Evolutionary conservation across 2,888 invertebrate genomes (phyloP).

Genomic region (Aleiodes testaceus): DNA sequence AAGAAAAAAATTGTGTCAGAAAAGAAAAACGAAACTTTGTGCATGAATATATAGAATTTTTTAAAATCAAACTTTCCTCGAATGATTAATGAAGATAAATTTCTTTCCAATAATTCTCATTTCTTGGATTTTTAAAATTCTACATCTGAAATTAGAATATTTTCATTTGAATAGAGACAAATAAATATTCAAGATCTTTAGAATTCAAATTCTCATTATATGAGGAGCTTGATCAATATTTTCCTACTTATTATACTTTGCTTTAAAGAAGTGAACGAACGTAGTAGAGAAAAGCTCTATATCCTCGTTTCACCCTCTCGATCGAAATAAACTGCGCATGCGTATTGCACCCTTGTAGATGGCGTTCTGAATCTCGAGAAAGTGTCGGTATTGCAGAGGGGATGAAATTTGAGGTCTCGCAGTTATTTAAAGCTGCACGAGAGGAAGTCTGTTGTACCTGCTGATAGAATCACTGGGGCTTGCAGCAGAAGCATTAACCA

Average conservation of each 20-base stretch:
- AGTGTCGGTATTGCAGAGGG: conserved; percentile 57
- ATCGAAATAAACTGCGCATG: conserved; percentile 68
- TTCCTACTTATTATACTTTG: conserved; percentile 37
- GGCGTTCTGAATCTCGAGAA: neutral
- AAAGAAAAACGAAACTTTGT: too few species aligned
- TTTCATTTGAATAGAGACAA: too few species aligned
- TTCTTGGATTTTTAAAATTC: too few species aligned
- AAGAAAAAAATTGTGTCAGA: too few species aligned
- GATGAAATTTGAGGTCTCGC: conserved; percentile 41
- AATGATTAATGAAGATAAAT: too few species aligned
- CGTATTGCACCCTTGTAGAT: conserved; percentile 59
- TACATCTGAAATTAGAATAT: too few species aligned
- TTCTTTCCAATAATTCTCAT: too few species aligned
- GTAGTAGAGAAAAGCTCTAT: neutral
- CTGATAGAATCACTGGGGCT: conserved; percentile 13
- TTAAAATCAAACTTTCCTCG: too few species aligned
- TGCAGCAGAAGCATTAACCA: too few species aligned
- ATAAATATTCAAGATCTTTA: too few species aligned
- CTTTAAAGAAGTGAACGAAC: conserved; percentile 39
- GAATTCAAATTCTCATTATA: too few species aligned
- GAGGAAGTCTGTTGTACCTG: neutral
- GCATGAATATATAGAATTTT: too few species aligned
- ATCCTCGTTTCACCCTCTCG: conserved; percentile 50
- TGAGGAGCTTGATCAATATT: neutral
- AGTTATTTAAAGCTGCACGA: neutral